phyloP scores from a whole-genome alignment of 2,113 vertebrate species.

The Neodontobutis hainanensis region DNA sequence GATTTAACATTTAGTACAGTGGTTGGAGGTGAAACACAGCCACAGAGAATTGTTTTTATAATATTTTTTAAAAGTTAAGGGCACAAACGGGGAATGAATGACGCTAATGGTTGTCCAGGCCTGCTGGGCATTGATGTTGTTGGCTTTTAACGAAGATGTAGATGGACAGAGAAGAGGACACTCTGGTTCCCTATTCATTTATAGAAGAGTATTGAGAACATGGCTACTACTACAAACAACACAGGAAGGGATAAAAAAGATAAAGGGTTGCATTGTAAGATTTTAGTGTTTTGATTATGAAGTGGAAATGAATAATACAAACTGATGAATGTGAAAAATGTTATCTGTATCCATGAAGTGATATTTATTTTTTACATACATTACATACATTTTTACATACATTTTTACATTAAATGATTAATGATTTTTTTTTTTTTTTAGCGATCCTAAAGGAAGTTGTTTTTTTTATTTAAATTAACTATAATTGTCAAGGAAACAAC shows the following conservation, averaged over 20 bases:
- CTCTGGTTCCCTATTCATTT: constrained; percentile 21
- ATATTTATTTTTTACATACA: neutral
- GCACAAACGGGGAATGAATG: constrained; percentile 30
- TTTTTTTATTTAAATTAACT: no score
- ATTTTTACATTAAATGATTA: neutral
- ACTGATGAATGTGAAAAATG: neutral
- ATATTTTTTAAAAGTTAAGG: constrained; percentile 47
- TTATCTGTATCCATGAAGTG: neutral
- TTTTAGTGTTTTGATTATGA: no score
- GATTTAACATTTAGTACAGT: constrained; percentile 36
- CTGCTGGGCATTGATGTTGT: constrained; percentile 40
- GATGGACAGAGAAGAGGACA: constrained; percentile 14
- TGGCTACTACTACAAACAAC: neutral
- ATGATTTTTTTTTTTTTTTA: no score
- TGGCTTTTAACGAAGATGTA: constrained; percentile 46
- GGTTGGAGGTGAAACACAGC: constrained; percentile 48
- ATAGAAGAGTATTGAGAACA: constrained; percentile 6
- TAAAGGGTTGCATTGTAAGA: neutral
- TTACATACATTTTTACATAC: no score
- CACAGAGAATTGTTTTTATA: constrained; percentile 25
- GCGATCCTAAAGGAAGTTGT: no score
- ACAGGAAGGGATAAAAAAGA: neutral
- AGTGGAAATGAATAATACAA: neutral
- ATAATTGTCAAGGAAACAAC: no score
- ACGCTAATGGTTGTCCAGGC: constrained; percentile 48